These are phyloP conservation scores for Lucilia cuprina DNA, from an alignment of 1,140 invertebrate species.

Conservation along the genomic window DNA sequence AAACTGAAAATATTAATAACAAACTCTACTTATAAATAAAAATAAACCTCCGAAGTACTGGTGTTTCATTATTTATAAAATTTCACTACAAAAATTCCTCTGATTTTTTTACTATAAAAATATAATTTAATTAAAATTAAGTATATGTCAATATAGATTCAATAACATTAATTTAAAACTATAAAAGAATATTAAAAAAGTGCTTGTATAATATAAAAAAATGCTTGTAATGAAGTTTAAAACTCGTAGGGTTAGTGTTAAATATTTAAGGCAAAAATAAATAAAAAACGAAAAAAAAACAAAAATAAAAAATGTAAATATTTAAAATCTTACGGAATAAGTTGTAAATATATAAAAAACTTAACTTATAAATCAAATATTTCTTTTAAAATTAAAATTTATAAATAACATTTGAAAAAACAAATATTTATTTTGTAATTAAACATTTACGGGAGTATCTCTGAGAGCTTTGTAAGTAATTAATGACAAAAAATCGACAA, in stretches of 20 bases:
- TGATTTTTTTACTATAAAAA: not conserved
- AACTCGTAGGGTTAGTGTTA: slow-evolving; percentile 41
- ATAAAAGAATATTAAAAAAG: slow-evolving; percentile 4
- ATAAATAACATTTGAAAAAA: not conserved
- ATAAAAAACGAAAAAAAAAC: not conserved
- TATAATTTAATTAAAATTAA: not conserved
- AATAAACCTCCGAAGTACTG: not conserved
- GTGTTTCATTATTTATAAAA: not conserved
- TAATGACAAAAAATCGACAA: not conserved
- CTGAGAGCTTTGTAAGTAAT: not conserved
- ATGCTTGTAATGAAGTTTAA: slow-evolving; percentile 28
- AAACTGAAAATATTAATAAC: not conserved
- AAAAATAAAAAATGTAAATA: not conserved
- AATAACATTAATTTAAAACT: not conserved
- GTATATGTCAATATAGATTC: not conserved
- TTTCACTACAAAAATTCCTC: not conserved
- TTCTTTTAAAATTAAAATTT: not conserved
- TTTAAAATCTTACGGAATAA: not conserved
- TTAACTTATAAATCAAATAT: not conserved
- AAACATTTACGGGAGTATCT: not conserved
- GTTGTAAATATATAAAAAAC: not conserved
- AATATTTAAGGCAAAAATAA: slow-evolving; percentile 14
- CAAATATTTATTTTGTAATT: not conserved
- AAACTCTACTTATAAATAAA: not conserved
- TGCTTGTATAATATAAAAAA: slow-evolving; percentile 19